These are phyloP conservation scores for Fundulus diaphanus DNA, from an alignment of 2,797 vertebrate species.

Conservation along the genomic window DNA sequence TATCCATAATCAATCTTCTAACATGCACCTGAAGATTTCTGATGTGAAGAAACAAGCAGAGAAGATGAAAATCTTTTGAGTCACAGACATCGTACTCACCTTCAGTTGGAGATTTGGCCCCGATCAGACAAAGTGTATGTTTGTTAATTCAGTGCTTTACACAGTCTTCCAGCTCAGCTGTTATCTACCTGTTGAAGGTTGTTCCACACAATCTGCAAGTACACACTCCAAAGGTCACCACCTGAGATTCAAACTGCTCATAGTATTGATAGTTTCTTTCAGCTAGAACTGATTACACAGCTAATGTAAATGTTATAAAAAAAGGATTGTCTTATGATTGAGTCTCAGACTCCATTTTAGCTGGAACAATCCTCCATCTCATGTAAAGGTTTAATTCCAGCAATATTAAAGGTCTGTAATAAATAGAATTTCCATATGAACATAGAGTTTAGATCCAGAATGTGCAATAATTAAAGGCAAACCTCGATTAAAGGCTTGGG, in stretches of 20 bases:
- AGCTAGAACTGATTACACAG: background rate
- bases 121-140: background rate
- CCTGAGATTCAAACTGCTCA: background rate
- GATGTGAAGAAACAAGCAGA: background rate
- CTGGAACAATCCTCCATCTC: background rate
- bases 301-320: background rate
- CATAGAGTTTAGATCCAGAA: too few relatives aligned
- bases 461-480: too few relatives aligned
- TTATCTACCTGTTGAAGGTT: conserved; percentile 7
- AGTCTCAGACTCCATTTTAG: background rate
- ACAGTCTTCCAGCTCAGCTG: background rate
- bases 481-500: too few relatives aligned
- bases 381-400: too few relatives aligned
- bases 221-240: conserved; percentile 3
- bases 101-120: background rate
- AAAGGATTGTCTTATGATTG: background rate
- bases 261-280: background rate
- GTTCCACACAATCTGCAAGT: conserved; percentile 6
- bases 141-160: background rate
- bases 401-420: too few relatives aligned
- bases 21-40: background rate
- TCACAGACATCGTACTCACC: background rate
- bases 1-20: background rate
- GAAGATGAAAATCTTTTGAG: background rate
- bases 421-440: too few relatives aligned